Base-by-base conservation (phyloP, 2,113 vertebrate genomes). In the Todiramphus chloris region DNA sequence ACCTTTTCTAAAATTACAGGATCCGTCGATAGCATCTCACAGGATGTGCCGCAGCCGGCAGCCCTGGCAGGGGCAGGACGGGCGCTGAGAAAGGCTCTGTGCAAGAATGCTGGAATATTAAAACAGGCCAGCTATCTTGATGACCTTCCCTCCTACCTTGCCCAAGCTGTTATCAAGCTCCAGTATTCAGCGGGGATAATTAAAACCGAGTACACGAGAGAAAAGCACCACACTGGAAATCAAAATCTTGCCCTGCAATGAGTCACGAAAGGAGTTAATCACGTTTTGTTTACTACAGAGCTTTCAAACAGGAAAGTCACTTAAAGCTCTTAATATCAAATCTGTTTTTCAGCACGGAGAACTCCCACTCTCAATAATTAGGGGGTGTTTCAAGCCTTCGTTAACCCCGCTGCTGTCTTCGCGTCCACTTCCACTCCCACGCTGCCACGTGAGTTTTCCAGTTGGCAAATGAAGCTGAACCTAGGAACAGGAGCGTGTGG, bases 91-190 rank as follows among this genome's bases (percentile, higher is more conserved):
- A 63, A 73, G 70, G 85, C 79, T 95, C 89, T 21, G 62, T 30
- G 88, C 56, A 88, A 72, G 75, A 96, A 93, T 48, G 80, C 46
- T 51, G 60, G 2, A 39, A 82, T 79, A 95, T 87, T 83, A 56
- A 78, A 77, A 33, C n/a, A 43, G 77, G 78, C 86, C 95, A 86
- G n/a, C 87, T 89, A 95, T 92, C 94, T 92, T 41, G 87, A 91
- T 97, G 96, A 97, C 96, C 96, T 96, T 83, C 91, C 93, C 87
- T 89, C 90, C 94, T 82, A 28, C 70, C 79, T 84, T 63, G 87
- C 27, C 70, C 11, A 19, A 59, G 70, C 83, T 85, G 33, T 74
- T 80, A 77, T 59, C 96, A 48, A 87, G 83, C 73, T 51, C 63
- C 53, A 0, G 31, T 89, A 77, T 92, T 81, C 92, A 62, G 84